Conservation (phyloP, 2,797 vertebrate species). For the Numenius phaeopus region DNA sequence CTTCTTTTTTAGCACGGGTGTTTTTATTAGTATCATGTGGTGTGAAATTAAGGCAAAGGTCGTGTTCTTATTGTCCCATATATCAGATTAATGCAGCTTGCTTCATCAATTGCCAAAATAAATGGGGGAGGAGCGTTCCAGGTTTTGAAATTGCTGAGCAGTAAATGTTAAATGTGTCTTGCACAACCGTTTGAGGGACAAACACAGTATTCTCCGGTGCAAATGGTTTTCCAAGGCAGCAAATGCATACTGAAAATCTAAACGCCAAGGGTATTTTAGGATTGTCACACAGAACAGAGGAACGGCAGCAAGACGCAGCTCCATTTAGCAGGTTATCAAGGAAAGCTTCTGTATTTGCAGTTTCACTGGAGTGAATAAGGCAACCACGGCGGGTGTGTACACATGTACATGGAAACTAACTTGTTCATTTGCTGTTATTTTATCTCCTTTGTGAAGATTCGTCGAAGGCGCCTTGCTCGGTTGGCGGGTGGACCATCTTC, state of each 20-base stretch:
- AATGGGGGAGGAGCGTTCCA: background rate
- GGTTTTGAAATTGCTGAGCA: constrained; percentile 5
- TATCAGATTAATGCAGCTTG: background rate
- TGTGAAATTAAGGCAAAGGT: constrained; percentile 16
- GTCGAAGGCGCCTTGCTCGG: constrained; percentile 93
- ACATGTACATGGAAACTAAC: accelerated
- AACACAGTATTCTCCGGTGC: background rate
- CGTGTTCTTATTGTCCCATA: background rate
- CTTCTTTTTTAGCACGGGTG: background rate
- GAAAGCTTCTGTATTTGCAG: background rate
- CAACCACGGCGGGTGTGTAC: accelerated
- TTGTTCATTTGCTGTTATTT: background rate
- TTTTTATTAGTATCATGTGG: background rate
- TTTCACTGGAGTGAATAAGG: background rate
- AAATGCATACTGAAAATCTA: background rate
- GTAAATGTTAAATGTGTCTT: background rate
- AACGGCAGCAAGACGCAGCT: background rate
- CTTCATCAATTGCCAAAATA: constrained; percentile 19
- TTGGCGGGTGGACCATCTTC: constrained; percentile 94
- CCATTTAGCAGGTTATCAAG: background rate
- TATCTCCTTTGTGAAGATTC: constrained; percentile 84
- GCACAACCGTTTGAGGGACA: background rate
- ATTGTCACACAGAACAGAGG: background rate
- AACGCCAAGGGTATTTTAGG: accelerated
- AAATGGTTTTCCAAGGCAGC: background rate